Evolutionary conservation across 2,888 invertebrate genomes (phyloP), one percentile per base, ranked within the genome.

Genomic region (Adela reaumurella): DNA sequence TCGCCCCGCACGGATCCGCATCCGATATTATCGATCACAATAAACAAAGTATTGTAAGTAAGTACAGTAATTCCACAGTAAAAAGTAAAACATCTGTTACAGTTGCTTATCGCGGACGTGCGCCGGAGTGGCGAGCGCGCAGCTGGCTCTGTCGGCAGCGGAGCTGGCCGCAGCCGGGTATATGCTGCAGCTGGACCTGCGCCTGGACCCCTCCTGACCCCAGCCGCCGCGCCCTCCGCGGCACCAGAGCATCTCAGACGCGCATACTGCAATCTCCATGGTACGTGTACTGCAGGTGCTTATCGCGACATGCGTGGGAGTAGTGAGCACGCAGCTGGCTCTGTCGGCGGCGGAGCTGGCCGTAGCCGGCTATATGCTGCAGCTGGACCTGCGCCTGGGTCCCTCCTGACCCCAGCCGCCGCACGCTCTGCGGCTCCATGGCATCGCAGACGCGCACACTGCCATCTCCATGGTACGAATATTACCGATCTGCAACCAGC

Each of bases 221-320:
- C 71, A 69, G 1, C 77, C 78, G 1, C 70, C 72, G 6, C 19
- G 6, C 45, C 10, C 14, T 3, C 19, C 20, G 45, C 35, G 35
- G 11, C 35, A 35, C 11, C 35, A 35, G 2, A 58, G 76, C 24
- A 70, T 66, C 17, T 72, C 74, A 0, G 76, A 77, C 43, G 62
- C 68, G 1, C 71, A 78, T 52, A 78, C 78, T 17, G 78, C 74
- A 49, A 76, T 78, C 1, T 78, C 78, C 52, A 78, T 78, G 78
- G 78, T 76, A 60, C 24, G n/a, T n/a, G n/a, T 24, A 8, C 8
- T 24, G 24, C 57, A 78, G 77, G 18, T 77, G 76, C 50, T 63
- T 65, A 47, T 80, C 66, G 58, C 74, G 56, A 79, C 70, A 10
- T 83, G 70, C 62, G 66, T 70, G 48, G 83, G 68, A 46, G 83